Percentiles rank a stretch among this genome's conserved stretches.
Conservation (phyloP, 2,888 invertebrate genomes). For the Adineta ricciae region DNA sequence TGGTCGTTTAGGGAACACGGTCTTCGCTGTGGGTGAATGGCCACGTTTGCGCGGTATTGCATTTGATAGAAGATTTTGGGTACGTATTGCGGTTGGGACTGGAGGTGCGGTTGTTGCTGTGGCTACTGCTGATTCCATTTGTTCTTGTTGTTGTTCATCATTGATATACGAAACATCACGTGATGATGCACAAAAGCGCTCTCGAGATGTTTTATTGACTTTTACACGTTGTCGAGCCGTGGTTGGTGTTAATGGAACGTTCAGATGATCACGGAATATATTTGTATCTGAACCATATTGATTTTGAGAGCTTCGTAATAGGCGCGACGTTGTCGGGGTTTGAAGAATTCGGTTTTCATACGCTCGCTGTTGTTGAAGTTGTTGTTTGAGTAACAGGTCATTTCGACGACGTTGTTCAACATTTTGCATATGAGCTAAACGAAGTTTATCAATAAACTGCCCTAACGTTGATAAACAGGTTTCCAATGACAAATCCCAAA, state of each 20-base stretch:
- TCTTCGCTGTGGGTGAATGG: background rate
- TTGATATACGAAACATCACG: background rate
- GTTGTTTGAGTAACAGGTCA: background rate
- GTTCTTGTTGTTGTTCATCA: background rate
- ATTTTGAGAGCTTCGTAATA: background rate
- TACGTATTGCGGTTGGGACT: background rate
- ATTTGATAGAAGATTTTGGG: background rate
- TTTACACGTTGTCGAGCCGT: background rate
- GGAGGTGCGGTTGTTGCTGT: background rate
- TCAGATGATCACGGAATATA: background rate
- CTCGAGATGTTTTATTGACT: background rate
- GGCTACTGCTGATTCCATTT: background rate
- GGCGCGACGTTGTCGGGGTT: background rate
- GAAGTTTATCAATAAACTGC: slow-evolving; percentile 7
- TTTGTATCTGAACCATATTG: slow-evolving; percentile 3
- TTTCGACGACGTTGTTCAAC: background rate
- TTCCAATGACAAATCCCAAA: background rate
- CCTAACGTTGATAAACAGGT: background rate
- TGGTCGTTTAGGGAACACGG: background rate
- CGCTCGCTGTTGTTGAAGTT: background rate
- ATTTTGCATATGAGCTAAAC: slow-evolving; percentile 14
- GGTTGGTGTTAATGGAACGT: background rate
- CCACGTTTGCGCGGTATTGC: background rate
- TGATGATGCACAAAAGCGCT: background rate
- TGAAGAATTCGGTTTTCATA: background rate